phyloP scores from a whole-genome alignment of 2,113 vertebrate species.

The Tauraco erythrolophus region DNA sequence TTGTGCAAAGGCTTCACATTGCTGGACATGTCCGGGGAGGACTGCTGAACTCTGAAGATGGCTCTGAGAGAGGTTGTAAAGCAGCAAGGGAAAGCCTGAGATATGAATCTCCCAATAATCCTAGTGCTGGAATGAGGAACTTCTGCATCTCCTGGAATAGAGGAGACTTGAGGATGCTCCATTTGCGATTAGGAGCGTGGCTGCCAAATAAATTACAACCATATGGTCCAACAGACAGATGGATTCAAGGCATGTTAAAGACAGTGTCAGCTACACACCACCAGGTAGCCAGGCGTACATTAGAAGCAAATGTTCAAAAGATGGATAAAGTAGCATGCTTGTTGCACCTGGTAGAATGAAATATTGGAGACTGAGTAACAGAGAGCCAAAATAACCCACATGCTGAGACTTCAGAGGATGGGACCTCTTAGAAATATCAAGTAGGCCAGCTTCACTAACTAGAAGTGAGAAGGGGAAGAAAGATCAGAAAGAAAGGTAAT shows the following conservation, averaged over 20 bases:
- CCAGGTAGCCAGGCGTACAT: conserved; percentile 52
- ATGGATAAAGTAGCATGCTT: conserved; percentile 48
- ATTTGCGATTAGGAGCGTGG: conserved; percentile 35
- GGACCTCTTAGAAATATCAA: not conserved
- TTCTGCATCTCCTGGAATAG: conserved; percentile 16
- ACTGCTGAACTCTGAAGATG: not conserved
- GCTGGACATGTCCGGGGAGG: not conserved
- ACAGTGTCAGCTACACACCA: conserved; percentile 63
- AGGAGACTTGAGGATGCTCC: conserved; percentile 48
- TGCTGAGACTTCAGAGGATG: not conserved
- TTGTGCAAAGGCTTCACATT: not conserved
- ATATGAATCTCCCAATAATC: not conserved
- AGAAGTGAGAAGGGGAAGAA: not conserved
- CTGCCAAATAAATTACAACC: conserved; percentile 66
- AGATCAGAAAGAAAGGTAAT: not conserved
- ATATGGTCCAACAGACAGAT: conserved; percentile 69
- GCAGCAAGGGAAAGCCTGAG: not conserved
- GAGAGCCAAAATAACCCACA: not conserved
- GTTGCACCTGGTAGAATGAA: conserved; percentile 48
- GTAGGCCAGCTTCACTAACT: not conserved
- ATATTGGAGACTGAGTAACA: not conserved
- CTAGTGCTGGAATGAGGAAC: not conserved
- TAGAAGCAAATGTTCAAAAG: conserved; percentile 61
- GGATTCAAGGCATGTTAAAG: conserved; percentile 61
- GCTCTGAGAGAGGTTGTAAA: not conserved